These are phyloP conservation scores for Rana temporaria DNA, from an alignment of 2,113 vertebrate species.

Conservation along the genomic window DNA sequence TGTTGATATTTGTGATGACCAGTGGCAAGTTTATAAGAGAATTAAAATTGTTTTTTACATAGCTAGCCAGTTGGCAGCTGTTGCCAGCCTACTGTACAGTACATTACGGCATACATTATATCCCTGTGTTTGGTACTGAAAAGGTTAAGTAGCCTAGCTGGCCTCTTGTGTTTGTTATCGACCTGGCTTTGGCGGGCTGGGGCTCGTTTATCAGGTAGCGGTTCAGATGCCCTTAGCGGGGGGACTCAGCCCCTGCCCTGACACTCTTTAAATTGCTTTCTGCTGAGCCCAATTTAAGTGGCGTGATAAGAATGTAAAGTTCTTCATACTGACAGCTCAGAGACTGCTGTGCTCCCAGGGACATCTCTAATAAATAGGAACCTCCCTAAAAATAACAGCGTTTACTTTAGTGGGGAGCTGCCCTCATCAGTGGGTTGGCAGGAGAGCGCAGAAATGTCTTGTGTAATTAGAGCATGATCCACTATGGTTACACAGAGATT, in stretches of 20 bases:
- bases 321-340: conserved; percentile 60
- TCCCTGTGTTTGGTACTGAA: conserved; percentile 8
- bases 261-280: conserved; percentile 63
- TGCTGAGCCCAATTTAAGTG: conserved; percentile 60
- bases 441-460: neutral
- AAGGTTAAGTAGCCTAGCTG: conserved; percentile 49
- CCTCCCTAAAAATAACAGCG: conserved; percentile 52
- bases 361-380: conserved; percentile 62
- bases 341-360: conserved; percentile 60
- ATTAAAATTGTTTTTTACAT: too few species aligned
- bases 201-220: conserved; percentile 60
- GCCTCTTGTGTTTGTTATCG: conserved; percentile 56
- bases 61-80: too few species aligned
- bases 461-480: conserved; percentile 57
- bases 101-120: neutral
- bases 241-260: conserved; percentile 58
- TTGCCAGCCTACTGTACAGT: too few species aligned
- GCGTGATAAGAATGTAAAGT: conserved; percentile 60
- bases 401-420: conserved; percentile 48
- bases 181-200: conserved; percentile 48
- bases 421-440: conserved; percentile 37
- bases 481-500: conserved; percentile 53
- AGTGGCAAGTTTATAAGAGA: too few species aligned
- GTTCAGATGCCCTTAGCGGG: conserved; percentile 58
- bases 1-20: too few species aligned